Percentiles rank a stretch among this genome's conserved stretches.
Evolutionary conservation across 2,888 invertebrate genomes (phyloP).

Genomic region (Aspidiotus rigidus): DNA sequence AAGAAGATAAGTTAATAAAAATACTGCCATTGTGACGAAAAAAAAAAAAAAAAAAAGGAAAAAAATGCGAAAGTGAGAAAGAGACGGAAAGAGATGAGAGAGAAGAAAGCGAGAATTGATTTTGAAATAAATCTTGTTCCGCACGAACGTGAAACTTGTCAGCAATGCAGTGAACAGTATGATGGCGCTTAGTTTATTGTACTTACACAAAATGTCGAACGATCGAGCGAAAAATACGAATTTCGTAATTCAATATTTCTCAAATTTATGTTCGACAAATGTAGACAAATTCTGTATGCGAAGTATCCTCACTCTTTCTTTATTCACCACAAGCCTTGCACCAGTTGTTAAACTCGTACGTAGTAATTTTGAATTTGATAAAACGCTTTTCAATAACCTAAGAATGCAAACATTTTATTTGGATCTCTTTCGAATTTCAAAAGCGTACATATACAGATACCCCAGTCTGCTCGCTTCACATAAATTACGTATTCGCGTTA

Average conservation of each 20-base stretch:
- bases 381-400: too few relatives aligned
- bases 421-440: too few relatives aligned
- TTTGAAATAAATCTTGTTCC: conserved; percentile 30
- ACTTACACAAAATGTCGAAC: conserved; percentile 2
- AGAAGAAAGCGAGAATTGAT: conserved; percentile 17
- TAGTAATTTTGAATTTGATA: too few relatives aligned
- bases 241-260: neutral
- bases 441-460: too few relatives aligned
- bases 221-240: neutral
- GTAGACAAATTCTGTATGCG: too few relatives aligned
- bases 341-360: too few relatives aligned
- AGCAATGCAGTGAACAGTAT: conserved; percentile 4
- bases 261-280: too few relatives aligned
- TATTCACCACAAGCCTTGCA: too few relatives aligned
- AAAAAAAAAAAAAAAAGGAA: neutral
- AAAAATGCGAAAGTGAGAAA: neutral
- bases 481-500: too few relatives aligned
- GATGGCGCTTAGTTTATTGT: conserved; percentile 20
- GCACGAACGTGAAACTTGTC: conserved; percentile 21
- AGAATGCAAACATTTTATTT: too few relatives aligned
- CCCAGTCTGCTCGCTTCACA: too few relatives aligned
- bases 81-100: neutral
- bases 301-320: too few relatives aligned
- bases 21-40: neutral
- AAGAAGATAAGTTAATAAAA: conserved; percentile 13